Evolutionary conservation across 2,888 invertebrate species (phyloP).

Genomic region (Venustoraphidia nigricollis): DNA sequence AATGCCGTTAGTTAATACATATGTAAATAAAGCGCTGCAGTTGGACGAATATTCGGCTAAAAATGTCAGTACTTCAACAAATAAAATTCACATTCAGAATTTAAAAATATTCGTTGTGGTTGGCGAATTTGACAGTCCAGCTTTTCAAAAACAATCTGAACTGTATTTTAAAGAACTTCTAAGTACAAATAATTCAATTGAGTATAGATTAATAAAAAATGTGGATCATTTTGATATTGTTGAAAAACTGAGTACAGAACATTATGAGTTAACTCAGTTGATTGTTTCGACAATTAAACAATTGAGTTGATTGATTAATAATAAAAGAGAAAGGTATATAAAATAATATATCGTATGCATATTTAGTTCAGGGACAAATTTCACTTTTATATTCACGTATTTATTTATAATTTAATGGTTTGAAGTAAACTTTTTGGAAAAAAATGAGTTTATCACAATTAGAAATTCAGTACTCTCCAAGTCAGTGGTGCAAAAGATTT

Average conservation of each 20-base stretch:
- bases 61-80: constrained; percentile 37
- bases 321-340: too few species aligned
- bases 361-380: too few species aligned
- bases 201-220: constrained; percentile 37
- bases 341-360: too few species aligned
- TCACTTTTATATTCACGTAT: too few species aligned
- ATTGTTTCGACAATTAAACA: constrained; percentile 16
- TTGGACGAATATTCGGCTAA: constrained; percentile 38
- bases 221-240: constrained; percentile 66
- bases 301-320: too few species aligned
- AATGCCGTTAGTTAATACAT: constrained; percentile 46
- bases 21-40: constrained; percentile 49
- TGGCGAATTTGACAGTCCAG: constrained; percentile 54
- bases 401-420: too few species aligned
- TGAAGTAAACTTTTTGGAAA: too few species aligned
- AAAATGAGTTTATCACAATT: constrained; percentile 16
- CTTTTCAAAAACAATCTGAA: constrained; percentile 48
- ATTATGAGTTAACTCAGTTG: constrained; percentile 30
- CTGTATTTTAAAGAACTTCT: constrained; percentile 36
- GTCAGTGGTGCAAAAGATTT: constrained; percentile 40
- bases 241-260: constrained; percentile 44
- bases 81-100: constrained; percentile 27
- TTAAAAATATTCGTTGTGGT: constrained; percentile 30
- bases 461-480: constrained; percentile 39
- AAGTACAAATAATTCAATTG: constrained; percentile 35